phyloP scores from a whole-genome alignment of 2,113 vertebrate genomes.

The Lucifuga dentata region DNA sequence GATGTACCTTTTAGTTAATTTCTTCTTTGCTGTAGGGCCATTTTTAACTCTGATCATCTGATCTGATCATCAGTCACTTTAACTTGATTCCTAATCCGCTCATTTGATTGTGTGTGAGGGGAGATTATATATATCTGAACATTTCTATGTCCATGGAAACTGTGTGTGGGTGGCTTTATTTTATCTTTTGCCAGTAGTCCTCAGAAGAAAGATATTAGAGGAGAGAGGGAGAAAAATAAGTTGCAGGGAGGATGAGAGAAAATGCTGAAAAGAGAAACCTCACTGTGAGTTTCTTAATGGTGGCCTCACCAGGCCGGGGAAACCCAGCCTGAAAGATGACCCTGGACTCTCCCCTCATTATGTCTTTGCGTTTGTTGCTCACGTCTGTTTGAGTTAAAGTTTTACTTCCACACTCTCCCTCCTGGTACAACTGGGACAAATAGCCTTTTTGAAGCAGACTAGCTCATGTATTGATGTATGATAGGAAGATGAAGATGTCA shows the following conservation, averaged over 20 bases:
- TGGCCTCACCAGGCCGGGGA: slow-evolving; percentile 41
- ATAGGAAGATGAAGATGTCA: slow-evolving; percentile 42
- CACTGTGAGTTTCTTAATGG: slow-evolving; percentile 19
- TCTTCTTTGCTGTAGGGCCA: no score
- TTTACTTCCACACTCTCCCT: slow-evolving; percentile 32
- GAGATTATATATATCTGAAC: not conserved
- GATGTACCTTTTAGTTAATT: no score
- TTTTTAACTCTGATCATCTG: no score
- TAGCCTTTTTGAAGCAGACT: slow-evolving; percentile 49
- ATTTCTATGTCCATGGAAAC: not conserved
- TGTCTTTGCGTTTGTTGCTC: slow-evolving; percentile 33
- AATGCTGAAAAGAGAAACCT: slow-evolving; percentile 17
- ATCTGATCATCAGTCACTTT: no score
- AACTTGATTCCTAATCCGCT: no score
- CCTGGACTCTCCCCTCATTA: slow-evolving; percentile 6
- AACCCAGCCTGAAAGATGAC: slow-evolving; percentile 35
- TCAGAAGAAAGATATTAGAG: not conserved
- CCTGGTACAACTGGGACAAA: slow-evolving; percentile 30
- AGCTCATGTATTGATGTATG: slow-evolving; percentile 44
- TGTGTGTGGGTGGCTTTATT: slow-evolving; percentile 41
- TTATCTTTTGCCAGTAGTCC: not conserved
- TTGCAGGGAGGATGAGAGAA: no score
- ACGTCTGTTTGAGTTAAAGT: slow-evolving; percentile 40
- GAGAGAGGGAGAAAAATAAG: not conserved
- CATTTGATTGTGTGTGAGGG: no score